Evolutionary conservation across 2,113 vertebrate species (phyloP), one percentile per base, ranked within the genome.

Genomic region (Pitta sordida): DNA sequence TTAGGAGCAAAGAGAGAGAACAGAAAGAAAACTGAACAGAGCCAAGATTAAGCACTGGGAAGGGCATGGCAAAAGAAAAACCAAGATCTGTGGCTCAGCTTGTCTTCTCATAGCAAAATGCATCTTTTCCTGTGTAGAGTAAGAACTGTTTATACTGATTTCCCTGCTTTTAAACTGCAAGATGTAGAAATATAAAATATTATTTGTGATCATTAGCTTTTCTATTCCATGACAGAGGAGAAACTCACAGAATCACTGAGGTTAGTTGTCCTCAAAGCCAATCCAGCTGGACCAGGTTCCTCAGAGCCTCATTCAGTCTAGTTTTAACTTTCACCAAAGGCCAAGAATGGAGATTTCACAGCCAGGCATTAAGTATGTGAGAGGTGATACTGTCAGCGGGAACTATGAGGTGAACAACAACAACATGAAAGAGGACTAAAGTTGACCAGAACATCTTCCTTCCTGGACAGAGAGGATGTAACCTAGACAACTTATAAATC

Each of bases 1-100:
- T 96, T 95, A 94, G 95, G 78, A 94, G 94, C 71, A 71, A 85
- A 94, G 87, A 79, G 92, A 87, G 70, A 94, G 91, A 96, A 83
- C 78, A 87, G 93, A 96, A 96, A 94, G 89, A 59, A 93, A 95
- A 94, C 90, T 12, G 88, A 93, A 75, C 86, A 86, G 94, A 96
- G 92, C 71, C 95, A 96, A 96, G 93, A 96, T 95, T 94, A 96
- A 96, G 90, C 79, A 69, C 88, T 46, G 63, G 85, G 93, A 96
- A 96, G 88, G 95, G 85, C 92, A 93, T 7, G 0, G 26, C 34
- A 43, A 37, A 69, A 62, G 79, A 69, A 93, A 94, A 91, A 75
- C 76, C 78, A 90, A 83, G 88, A 82, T 90, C 90, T 94, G 90
- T 0, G 2, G 59, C 88, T 83, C 41, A 80, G 82, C 59, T 73